Evolutionary conservation across 1,140 invertebrate species (phyloP), one percentile per base, ranked within the genome.

Genomic region (Gryon sp.): DNA sequence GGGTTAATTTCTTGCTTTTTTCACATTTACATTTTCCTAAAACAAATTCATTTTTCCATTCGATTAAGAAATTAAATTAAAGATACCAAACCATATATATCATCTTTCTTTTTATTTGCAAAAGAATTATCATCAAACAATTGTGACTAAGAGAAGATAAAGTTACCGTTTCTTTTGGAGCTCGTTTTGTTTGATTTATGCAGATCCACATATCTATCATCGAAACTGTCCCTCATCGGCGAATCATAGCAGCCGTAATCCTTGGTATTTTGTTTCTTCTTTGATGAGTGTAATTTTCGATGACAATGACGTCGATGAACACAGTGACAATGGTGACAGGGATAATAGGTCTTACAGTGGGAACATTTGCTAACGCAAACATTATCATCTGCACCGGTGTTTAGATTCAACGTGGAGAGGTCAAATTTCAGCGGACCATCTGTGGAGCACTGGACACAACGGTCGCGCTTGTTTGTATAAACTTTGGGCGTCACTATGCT

Each of bases 391-490:
- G 60, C 28, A 36, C 30, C 11, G 26, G 41, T 34, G 57, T 68
- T 50, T 48, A 41, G 55, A 12, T 60, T 75, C 38, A 24, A 11
- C 28, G 28, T 32, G 30, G 48, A 7, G 1, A 41, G 55, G 46
- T 76, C 72, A n/a, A 24, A 36, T 76, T 76, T 76, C 72, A 48
- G 36, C 24, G 48, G 38, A 48, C 46, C 68, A 77, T 77, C 66
- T 63, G 66, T 26, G 38, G 66, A 32, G 11, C 75, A 77, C 41
- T 77, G 75, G 28, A 77, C 45, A 19, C 45, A 72, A 55, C 75
- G 48, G 50, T 77, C 75, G 24, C 66, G 46, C 50, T 77, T 72
- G 62, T 68, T 74, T 52, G 70, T 38, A 12, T 11, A 45, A 14
- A 53, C 63, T 62, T 46, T 68, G 5, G 63, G 38, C 15, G 55